Evolutionary conservation across 2,888 invertebrate species (phyloP).

Genomic region (Tipula lateralis): DNA sequence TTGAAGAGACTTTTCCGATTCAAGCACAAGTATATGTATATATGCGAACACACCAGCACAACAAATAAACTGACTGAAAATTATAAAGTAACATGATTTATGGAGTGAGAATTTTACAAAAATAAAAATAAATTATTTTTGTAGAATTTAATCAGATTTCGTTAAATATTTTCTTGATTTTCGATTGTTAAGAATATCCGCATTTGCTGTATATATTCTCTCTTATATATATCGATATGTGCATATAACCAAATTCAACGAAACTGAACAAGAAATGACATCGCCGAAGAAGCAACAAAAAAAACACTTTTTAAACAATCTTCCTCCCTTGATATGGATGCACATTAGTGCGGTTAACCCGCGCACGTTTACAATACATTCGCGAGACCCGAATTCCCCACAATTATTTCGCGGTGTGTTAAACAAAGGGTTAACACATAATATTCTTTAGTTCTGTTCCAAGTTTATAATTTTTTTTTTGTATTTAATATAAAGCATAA

Average conservation of each 20-base stretch:
- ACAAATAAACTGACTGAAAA: neutral
- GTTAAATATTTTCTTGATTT: conserved; percentile 5
- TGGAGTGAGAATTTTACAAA: neutral
- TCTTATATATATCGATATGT: neutral
- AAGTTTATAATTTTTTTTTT: neutral
- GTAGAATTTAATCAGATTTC: conserved; percentile 11
- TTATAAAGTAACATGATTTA: conserved; percentile 15
- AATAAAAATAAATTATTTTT: neutral
- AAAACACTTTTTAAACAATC: neutral
- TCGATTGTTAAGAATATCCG: conserved; percentile 19
- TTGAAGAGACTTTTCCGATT: neutral
- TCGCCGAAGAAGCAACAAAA: too few species aligned
- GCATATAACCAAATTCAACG: neutral
- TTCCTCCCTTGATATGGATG: neutral
- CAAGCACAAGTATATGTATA: neutral
- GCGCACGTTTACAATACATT: neutral
- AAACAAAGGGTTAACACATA: neutral
- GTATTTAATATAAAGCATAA: conserved; percentile 3
- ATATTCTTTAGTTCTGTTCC: neutral
- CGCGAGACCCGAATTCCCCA: neutral
- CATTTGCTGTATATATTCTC: neutral
- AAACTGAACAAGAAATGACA: neutral
- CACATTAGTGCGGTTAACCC: neutral
- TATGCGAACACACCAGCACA: neutral
- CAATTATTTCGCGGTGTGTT: neutral